Evolutionary conservation across 1,140 invertebrate genomes (phyloP).

Genomic region (Formica selysi): DNA sequence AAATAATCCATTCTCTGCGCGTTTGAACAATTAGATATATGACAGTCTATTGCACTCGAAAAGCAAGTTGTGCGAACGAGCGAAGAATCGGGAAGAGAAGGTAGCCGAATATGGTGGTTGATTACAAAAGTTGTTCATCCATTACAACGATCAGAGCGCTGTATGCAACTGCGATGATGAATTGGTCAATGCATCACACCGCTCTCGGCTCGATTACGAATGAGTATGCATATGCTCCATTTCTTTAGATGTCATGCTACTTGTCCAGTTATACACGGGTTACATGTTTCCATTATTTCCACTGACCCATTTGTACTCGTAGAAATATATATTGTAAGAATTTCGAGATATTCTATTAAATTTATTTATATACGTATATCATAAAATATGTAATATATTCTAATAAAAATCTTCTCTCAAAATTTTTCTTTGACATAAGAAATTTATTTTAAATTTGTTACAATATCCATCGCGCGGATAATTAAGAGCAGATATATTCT

Average conservation of each 20-base stretch:
- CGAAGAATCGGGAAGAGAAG: neutral
- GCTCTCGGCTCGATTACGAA: constrained; percentile 18
- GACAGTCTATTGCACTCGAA: neutral
- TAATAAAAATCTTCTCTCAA: neutral
- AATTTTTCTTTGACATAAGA: neutral
- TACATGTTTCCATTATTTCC: constrained; percentile 4
- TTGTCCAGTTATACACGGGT: neutral
- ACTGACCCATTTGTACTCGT: neutral
- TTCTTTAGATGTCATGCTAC: constrained; percentile 18
- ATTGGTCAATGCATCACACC: constrained; percentile 38
- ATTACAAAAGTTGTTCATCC: constrained; percentile 7
- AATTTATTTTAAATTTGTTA: neutral
- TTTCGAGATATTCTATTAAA: neutral
- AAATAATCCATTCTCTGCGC: neutral
- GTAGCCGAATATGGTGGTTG: neutral
- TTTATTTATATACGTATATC: neutral
- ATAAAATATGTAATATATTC: neutral
- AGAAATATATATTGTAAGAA: neutral
- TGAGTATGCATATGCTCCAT: constrained; percentile 21
- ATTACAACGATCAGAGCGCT: constrained; percentile 30
- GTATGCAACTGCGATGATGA: constrained; percentile 35
- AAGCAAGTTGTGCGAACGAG: neutral
- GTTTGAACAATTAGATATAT: too few species aligned
- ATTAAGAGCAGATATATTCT: neutral
- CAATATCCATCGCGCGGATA: neutral